Percentiles rank a stretch among this genome's conserved stretches.
Evolutionary conservation across 92 coral and sea anemone species (phyloP).

Genomic region (Porites rus): DNA sequence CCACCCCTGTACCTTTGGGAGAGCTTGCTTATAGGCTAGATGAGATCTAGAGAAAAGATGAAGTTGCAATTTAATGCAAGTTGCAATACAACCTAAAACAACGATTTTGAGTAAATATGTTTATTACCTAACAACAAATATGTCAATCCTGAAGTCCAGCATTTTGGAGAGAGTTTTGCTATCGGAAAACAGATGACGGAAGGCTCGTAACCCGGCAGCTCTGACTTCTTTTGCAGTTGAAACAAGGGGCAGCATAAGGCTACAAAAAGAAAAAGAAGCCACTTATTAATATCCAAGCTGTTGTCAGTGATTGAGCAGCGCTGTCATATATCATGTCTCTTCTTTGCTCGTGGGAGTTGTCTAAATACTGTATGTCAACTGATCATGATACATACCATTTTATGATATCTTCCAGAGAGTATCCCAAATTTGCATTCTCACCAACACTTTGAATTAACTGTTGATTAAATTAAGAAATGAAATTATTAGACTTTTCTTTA

Average conservation of each 20-base stretch:
- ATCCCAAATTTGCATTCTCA: conserved; percentile 86
- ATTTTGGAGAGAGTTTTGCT: conserved; percentile 79
- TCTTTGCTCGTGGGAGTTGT: too few relatives aligned
- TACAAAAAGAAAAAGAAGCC: conserved; percentile 11
- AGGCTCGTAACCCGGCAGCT: conserved; percentile 93
- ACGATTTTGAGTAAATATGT: too few relatives aligned
- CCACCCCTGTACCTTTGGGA: too few relatives aligned
- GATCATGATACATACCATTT: conserved; percentile 57
- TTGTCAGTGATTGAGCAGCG: too few relatives aligned
- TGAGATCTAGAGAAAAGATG: too few relatives aligned
- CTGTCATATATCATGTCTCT: too few relatives aligned
- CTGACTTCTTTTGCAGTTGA: conserved; percentile 89
- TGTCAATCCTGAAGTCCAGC: conserved; percentile 89
- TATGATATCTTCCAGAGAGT: conserved; percentile 85
- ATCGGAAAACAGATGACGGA: conserved; percentile 92
- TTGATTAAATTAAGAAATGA: background rate
- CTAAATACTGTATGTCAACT: too few relatives aligned
- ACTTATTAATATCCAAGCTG: too few relatives aligned
- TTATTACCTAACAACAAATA: conserved; percentile 88
- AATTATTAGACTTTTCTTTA: too few relatives aligned
- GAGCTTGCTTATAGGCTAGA: too few relatives aligned
- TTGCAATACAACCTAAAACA: too few relatives aligned
- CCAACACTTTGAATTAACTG: conserved; percentile 91
- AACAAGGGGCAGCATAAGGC: conserved; percentile 82
- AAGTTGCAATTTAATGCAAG: too few relatives aligned